Evolutionary conservation across 2,797 vertebrate genomes (phyloP).

Genomic region (Buceros bicornis): DNA sequence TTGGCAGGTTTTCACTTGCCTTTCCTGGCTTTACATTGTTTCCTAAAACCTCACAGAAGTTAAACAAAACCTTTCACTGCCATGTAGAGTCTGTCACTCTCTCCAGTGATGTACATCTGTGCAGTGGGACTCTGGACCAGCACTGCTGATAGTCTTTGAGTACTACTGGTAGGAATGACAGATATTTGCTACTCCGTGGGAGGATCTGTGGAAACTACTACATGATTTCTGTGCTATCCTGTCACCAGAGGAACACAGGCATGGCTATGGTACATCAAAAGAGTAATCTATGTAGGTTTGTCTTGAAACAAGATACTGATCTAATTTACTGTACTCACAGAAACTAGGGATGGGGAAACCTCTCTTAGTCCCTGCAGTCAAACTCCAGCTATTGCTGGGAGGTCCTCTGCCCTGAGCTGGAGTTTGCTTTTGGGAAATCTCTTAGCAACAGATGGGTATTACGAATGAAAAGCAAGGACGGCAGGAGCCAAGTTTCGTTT

Average conservation of each 20-base stretch:
- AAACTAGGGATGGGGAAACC: neutral
- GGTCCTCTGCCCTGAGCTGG: neutral
- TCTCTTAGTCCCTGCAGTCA: neutral
- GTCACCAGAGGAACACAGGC: neutral
- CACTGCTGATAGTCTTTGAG: neutral
- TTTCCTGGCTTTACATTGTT: neutral
- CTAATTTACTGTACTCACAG: neutral
- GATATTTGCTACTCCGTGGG: neutral
- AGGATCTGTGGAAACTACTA: neutral
- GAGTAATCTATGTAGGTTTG: neutral
- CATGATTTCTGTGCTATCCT: neutral
- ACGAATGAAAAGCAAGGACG: neutral
- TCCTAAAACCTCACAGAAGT: neutral
- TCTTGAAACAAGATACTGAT: neutral
- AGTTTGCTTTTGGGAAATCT: neutral
- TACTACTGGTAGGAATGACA: neutral
- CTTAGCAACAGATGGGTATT: neutral
- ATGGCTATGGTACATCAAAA: neutral
- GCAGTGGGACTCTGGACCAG: neutral
- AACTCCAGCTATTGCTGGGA: neutral
- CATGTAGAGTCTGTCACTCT: neutral
- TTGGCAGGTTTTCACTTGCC: neutral
- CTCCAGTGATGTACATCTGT: neutral
- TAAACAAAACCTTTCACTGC: neutral
- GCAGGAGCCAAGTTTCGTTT: neutral